phyloP scores from a whole-genome alignment of 2,888 invertebrate genomes.

The Caenorhabditis angaria region DNA sequence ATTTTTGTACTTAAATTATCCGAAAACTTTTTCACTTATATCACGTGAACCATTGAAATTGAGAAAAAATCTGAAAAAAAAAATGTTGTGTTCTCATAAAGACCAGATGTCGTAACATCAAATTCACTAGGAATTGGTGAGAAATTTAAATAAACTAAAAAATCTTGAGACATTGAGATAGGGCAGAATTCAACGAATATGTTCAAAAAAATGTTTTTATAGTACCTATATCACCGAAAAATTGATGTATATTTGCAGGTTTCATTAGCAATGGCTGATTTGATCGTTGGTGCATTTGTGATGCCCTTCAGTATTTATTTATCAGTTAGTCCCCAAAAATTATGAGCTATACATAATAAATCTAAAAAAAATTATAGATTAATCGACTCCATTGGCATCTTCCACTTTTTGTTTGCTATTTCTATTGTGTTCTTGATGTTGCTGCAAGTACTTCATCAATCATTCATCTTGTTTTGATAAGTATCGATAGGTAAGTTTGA shows the following conservation, averaged over 20 bases:
- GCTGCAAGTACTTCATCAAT: slow-evolving; percentile 72
- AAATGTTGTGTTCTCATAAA: no score
- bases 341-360: background rate
- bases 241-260: slow-evolving; percentile 50
- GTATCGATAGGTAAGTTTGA: slow-evolving; percentile 67
- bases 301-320: slow-evolving; percentile 72
- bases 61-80: no score
- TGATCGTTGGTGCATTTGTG: slow-evolving; percentile 68
- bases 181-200: no score
- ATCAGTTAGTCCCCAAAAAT: slow-evolving; percentile 51
- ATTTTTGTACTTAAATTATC: no score
- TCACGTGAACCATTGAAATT: no score
- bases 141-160: no score
- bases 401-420: slow-evolving; percentile 65
- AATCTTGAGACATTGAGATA: no score
- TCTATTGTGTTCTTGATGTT: slow-evolving; percentile 71
- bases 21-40: no score
- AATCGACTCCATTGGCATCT: slow-evolving; percentile 72
- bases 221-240: background rate
- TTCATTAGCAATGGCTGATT: slow-evolving; percentile 69
- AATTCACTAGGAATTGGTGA: no score
- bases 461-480: slow-evolving; percentile 71
- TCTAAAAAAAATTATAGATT: slow-evolving; percentile 52
- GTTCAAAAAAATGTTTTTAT: no score
- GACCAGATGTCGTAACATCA: no score